These are phyloP conservation scores for Drosophila aff. DNA, from an alignment of 1,140 invertebrate genomes.

Conservation along the genomic window DNA sequence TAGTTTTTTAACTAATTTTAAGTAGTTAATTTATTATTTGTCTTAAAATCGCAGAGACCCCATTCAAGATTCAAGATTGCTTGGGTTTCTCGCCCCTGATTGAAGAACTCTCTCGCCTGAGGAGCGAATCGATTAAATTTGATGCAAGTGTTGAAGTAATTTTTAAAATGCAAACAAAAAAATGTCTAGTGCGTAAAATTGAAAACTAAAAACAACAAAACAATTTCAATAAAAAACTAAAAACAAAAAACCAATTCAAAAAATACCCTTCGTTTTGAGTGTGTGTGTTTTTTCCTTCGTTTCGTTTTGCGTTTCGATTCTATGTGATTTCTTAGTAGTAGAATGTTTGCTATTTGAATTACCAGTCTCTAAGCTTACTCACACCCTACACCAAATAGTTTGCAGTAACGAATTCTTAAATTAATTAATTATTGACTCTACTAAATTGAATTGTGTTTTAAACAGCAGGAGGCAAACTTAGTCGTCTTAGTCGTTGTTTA, in stretches of 20 bases:
- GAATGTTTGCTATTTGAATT: conserved; percentile 51
- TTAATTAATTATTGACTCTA: conserved; percentile 31
- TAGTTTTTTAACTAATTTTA: conserved; percentile 84
- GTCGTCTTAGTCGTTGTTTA: conserved; percentile 55
- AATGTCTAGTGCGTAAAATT: conserved; percentile 72
- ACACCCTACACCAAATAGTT: conserved; percentile 51
- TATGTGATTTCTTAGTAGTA: conserved; percentile 60
- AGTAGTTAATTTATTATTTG: conserved; percentile 83
- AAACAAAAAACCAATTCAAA: conserved; percentile 31
- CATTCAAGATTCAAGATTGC: conserved; percentile 53
- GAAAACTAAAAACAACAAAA: conserved; percentile 60
- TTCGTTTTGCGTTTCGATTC: conserved; percentile 38
- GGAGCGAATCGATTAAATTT: conserved; percentile 53
- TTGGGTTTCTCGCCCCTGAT: conserved; percentile 46
- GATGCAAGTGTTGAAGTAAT: conserved; percentile 62
- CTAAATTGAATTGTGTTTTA: conserved; percentile 58
- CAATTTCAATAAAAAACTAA: conserved; percentile 51
- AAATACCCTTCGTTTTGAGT: conserved; percentile 34
- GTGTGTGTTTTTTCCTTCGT: conserved; percentile 29
- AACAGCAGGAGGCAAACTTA: conserved; percentile 52
- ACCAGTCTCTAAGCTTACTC: conserved; percentile 38
- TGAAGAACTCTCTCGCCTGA: conserved; percentile 40
- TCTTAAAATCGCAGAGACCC: conserved; percentile 58
- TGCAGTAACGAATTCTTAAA: conserved; percentile 52
- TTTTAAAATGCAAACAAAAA: conserved; percentile 63